Evolutionary conservation across 2,797 vertebrate genomes (phyloP), one percentile per base, ranked within the genome.

Genomic region (Crax fasciolata): DNA sequence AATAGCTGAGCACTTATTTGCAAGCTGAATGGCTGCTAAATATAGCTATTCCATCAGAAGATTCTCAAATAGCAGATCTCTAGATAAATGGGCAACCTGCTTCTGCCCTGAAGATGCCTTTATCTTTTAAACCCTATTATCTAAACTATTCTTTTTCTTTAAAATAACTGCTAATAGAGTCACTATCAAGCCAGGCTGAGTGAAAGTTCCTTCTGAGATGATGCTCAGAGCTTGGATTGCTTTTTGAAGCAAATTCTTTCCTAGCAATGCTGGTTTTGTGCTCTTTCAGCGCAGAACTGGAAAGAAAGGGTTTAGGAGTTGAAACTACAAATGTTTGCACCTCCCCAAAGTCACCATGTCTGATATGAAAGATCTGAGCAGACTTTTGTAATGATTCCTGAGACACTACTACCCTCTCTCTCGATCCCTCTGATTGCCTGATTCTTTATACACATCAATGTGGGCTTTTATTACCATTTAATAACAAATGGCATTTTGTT

Each of bases 401-500:
- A 84, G 59, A 92, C 77, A 88, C 63, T 77, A 58, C 65, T 80
- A 55, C 70, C 39, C 43, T 84, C 80, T 84, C 80, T 62, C 82
- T 18, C 2, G 16, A 87, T 55, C 44, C 70, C 70, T 38, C 27
- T 6, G 11, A 13, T 61, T 87, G 75, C 83, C 70, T 59, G 30
- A 82, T 92, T 92, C 48, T 58, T 94, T 63, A 23, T 83, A 79
- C 61, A 84, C 86, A 94, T 83, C 88, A 87, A 59, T 89, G 54
- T 68, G 67, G 24, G 55, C 75, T 96, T 96, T 96, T 97, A 96
- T 80, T 96, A 84, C 84, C 25, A 3, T 84, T 95, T 92, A 93
- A 93, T 97, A 91, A 90, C 89, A 83, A 96, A 97, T 93, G 80
- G 81, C 84, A 94, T 95, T 96, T 97, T 89, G 76, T 94, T 96